Base-by-base conservation (phyloP, 2,888 invertebrate species). In the Theodoxus fluviatilis region DNA sequence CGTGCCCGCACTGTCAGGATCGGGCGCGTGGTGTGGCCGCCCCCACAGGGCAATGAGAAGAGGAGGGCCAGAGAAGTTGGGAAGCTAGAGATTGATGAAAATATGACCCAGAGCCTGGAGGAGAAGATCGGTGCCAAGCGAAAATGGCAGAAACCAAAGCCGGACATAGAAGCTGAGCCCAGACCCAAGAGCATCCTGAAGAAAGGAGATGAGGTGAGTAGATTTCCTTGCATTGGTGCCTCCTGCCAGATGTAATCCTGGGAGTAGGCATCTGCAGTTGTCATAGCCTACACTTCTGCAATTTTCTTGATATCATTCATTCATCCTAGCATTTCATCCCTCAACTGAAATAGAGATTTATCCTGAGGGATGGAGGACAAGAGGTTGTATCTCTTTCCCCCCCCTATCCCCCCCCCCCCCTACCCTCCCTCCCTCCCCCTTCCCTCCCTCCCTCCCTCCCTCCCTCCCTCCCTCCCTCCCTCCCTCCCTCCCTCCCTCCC, bases 1-100 rank as follows among this genome's bases (percentile, higher is more conserved):
- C 89, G 96, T 35, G 96, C 96, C 0, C 95, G 96, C 84, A 97
- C 96, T 0, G 96, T 97, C 0, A 90, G 96, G 38, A 96, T 98
- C 69, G 97, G 84, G 4, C 79, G 80, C 57, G 83, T 85, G 7
- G 79, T 89, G 74, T 97, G 97, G 97, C 97, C 98, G 7, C 96
- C 96, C 15, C 92, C 92, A 7, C 93, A 93, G 70, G 87, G 88
- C n/a, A 85, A 86, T 43, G 92, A 92, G 0, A 91, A 92, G 4
- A 94, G 79, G 70, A 35, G 72, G 35, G 64, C 74, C n/a, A 68
- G 76, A 37, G 77, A 81, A 57, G 84, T 85, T 4, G 84, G 85
- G 7, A 78, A 80, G 59, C 73, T 86, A 57, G 79, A 81, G 66
- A 86, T 86, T 71, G 81, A 84, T 71, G 85, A 86, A 71, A 77